Evolutionary conservation across 2,888 invertebrate species (phyloP).

Genomic region (Rhynchonema sp.): DNA sequence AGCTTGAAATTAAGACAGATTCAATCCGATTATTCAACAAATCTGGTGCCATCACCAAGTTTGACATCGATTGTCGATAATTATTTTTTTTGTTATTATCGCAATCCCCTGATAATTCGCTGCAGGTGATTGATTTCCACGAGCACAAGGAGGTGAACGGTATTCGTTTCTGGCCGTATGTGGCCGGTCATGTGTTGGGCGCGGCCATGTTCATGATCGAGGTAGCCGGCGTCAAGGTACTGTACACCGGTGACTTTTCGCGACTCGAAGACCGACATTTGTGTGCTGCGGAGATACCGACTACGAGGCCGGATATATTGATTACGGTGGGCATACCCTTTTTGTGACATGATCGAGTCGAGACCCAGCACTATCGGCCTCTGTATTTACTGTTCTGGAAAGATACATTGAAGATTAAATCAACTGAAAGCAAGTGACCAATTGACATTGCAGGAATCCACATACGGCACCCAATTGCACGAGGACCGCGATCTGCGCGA

Average conservation of each 20-base stretch:
- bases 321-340: too few relatives aligned
- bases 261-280: slow-evolving; percentile 94
- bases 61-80: too few relatives aligned
- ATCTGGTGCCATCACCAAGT: too few relatives aligned
- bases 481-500: slow-evolving; percentile 93
- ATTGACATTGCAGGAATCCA: slow-evolving; percentile 59
- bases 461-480: slow-evolving; percentile 96
- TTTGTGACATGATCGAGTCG: too few relatives aligned
- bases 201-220: slow-evolving; percentile 99
- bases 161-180: slow-evolving; percentile 93
- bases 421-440: too few relatives aligned
- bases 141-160: slow-evolving; percentile 88
- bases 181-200: slow-evolving; percentile 93
- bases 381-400: too few relatives aligned
- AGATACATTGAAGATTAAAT: too few relatives aligned
- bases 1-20: too few relatives aligned
- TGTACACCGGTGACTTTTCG: slow-evolving; percentile 80
- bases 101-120: neutral
- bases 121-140: slow-evolving; percentile 33
- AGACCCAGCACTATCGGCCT: too few relatives aligned
- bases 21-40: too few relatives aligned
- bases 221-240: slow-evolving; percentile 78
- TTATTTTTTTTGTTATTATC: too few relatives aligned
- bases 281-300: slow-evolving; percentile 97
- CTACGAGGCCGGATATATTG: slow-evolving; percentile 79